Evolutionary conservation across 2,113 vertebrate genomes (phyloP).

Genomic region (Erinaceus europaeus): DNA sequence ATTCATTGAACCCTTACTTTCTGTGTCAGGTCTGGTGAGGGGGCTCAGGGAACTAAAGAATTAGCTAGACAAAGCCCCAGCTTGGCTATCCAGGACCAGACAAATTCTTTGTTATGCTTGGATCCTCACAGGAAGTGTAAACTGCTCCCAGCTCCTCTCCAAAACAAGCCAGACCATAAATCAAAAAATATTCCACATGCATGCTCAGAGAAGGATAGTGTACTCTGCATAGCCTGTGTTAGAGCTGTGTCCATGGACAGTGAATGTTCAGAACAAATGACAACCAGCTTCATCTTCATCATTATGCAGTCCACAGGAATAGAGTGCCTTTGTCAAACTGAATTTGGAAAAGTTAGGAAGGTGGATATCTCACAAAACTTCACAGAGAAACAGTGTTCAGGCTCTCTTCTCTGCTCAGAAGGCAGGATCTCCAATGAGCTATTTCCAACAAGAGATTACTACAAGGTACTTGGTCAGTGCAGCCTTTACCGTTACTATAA

Average conservation of each 20-base stretch:
- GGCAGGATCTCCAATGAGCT: neutral
- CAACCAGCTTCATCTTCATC: neutral
- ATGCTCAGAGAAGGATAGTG: rapidly evolving
- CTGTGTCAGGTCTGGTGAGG: neutral
- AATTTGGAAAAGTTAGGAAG: neutral
- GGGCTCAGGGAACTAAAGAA: neutral
- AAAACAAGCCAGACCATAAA: neutral
- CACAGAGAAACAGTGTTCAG: neutral
- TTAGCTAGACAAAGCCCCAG: neutral
- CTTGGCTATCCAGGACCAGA: neutral
- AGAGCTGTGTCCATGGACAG: neutral
- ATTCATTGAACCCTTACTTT: neutral
- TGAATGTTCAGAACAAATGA: neutral
- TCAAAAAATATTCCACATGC: neutral
- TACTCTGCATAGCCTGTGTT: neutral
- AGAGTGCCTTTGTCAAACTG: neutral
- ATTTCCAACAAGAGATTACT: constrained; percentile 55
- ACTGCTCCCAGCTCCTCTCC: neutral
- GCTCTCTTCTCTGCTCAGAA: neutral
- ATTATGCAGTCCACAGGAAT: neutral
- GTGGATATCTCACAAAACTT: neutral
- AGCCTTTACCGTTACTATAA: constrained; percentile 34
- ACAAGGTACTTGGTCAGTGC: constrained; percentile 4
- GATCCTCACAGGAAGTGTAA: neutral
- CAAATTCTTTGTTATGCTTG: neutral